Evolutionary conservation across 2,888 invertebrate genomes (phyloP), one percentile per base, ranked within the genome.

Genomic region (Petrolisthes manimaculis): DNA sequence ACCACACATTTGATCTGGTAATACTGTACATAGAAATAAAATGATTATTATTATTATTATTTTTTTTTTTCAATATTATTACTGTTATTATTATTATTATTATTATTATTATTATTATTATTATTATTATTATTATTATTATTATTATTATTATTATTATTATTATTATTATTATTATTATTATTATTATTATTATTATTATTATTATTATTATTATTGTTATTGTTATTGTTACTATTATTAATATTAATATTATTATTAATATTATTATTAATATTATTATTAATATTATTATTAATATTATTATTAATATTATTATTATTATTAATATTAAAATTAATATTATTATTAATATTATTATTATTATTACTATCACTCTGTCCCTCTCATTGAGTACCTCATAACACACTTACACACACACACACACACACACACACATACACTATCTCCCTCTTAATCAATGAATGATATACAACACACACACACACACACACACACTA

Each of bases 91-190:
- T 74, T n/a, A 74, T 74, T n/a, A 74, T 74, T n/a, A 74, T 74
- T 18, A 74, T 74, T n/a, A 74, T 74, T n/a, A 74, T 74, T n/a
- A 74, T 74, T 74, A 74, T 74, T n/a, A 74, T 74, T n/a, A 74
- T 74, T 18, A 74, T 74, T 18, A 74, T 21, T n/a, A 74, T 74
- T n/a, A 74, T 74, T 21, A 74, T 74, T 18, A 74, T 74, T 18
- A 74, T 74, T n/a, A 74, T 74, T 18, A 74, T 74, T n/a, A 74
- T 74, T 6, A 74, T 74, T 18, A 74, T 74, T 18, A 74, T 74
- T n/a, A 74, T 74, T n/a, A 74, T 74, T n/a, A 74, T 74, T n/a
- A 74, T 74, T 6, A 74, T 74, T 18, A 74, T 74, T n/a, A 74
- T 74, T 18, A 74, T 74, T 61, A 61, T 61, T 61, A 61, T 61